Base-by-base conservation (phyloP, 2,113 vertebrate species). In the Hiodon tergisus region DNA sequence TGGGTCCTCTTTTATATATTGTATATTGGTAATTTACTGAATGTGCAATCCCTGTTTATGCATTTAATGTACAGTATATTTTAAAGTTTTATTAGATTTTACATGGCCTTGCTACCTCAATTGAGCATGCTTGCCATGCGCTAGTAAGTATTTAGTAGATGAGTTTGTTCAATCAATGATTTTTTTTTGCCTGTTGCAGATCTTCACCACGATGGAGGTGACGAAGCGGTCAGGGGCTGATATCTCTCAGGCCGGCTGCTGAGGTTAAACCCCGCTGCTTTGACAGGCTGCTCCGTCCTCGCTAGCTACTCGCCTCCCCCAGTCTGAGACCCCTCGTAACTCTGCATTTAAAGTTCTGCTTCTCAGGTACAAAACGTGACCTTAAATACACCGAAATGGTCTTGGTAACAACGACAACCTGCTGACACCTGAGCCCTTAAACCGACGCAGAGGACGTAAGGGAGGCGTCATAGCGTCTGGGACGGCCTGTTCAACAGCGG, bases 181-280 rank as follows among this genome's bases (percentile, higher is more conserved):
- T 1, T 51, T 5, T 46, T 55, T 65, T 1, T 62, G 6, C 16
- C 10, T 84, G 67, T 81, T 83, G 2, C 82, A 99, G 97, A 80
- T 95, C 51, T 97, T 98, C 82, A 98, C 96, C 61, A 95, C 93
- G 0, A 62, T 99, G 95, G 88, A 93, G 1, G 90, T 95, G 76
- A 94, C 94, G 4, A 99, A 97, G 85, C 79, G 93, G 0, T 98
- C 94, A 0, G 95, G 97, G 16, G 90, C 89, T 61, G 91, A 93
- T 87, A 90, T 97, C 90, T 78, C 78, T 2, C 88, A 93, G 81
- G 73, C 88, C 0, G 96, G 95, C 72, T 98, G 97, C 96, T 99
- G 97, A 99, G 96, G 95, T 92, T 98, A 98, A 93, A 81, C 89
- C 91, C 93, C 92, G 95, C 96, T 93, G 11, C 89, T 89, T 91